Conservation (phyloP, 2,797 vertebrate species). For the Halcyon chelicuti region DNA sequence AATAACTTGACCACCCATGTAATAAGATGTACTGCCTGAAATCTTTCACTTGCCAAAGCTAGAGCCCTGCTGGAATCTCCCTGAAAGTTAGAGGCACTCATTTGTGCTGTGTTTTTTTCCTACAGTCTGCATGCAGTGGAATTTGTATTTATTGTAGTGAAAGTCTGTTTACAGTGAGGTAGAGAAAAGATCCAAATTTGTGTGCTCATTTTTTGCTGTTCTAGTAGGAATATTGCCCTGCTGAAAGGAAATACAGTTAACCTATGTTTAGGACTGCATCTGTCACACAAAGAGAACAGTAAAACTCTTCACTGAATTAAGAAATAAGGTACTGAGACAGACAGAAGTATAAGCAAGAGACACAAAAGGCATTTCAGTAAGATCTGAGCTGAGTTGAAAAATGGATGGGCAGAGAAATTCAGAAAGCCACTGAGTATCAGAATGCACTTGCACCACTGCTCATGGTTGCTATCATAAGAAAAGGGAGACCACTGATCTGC, state of each 20-base stretch:
- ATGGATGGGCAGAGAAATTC: background rate
- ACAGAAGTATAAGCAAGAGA: background rate
- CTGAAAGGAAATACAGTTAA: background rate
- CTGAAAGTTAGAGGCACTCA: slow-evolving; percentile 47
- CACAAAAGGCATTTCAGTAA: background rate
- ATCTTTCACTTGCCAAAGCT: slow-evolving; percentile 79
- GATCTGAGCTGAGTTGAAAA: background rate
- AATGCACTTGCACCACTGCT: background rate
- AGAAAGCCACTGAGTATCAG: background rate
- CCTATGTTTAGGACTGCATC: background rate
- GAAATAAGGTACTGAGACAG: background rate
- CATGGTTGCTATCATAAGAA: background rate
- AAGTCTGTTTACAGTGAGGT: background rate
- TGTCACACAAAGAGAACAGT: background rate
- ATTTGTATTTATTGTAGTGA: slow-evolving; percentile 15
- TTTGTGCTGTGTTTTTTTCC: slow-evolving; percentile 36
- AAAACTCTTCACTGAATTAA: background rate
- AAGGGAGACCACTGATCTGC: background rate
- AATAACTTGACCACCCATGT: slow-evolving; percentile 90
- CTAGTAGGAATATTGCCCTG: background rate
- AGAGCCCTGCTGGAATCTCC: slow-evolving; percentile 47
- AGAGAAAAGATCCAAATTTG: background rate
- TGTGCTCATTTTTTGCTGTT: background rate
- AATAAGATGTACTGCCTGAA: slow-evolving; percentile 88
- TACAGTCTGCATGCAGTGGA: background rate